Conservation (phyloP, 2,113 vertebrate species). For the Mesocricetus auratus region DNA sequence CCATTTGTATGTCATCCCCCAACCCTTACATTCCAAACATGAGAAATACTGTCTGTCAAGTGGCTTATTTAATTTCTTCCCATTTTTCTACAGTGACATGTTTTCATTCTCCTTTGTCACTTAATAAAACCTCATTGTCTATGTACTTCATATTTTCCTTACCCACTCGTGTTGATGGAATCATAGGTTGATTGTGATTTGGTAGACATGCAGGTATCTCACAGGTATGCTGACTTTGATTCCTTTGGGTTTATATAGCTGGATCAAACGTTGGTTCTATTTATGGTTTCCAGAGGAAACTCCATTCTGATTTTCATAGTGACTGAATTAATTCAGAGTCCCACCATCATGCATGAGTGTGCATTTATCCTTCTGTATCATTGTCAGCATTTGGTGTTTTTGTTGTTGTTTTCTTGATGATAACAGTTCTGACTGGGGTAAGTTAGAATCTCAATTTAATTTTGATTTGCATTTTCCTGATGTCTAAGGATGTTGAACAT, state of each 20-base stretch:
- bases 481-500: constrained; percentile 1
- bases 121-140: neutral
- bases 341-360: neutral
- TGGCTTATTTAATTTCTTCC: neutral
- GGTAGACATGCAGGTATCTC: neutral
- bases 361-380: neutral
- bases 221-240: neutral
- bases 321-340: neutral
- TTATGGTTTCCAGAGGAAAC: neutral
- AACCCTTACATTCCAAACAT: neutral
- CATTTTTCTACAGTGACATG: neutral
- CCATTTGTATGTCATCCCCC: neutral
- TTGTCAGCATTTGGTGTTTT: neutral
- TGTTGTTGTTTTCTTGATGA: neutral
- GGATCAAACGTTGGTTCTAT: neutral
- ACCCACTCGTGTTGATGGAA: neutral
- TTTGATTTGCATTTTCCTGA: neutral
- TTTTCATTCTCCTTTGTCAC: too few relatives aligned
- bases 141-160: neutral
- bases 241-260: neutral
- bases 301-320: neutral
- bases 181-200: neutral
- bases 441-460: neutral
- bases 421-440: neutral
- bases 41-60: neutral